Base-by-base conservation (phyloP, 2,888 invertebrate genomes). In the Sclerodermus sp. region DNA sequence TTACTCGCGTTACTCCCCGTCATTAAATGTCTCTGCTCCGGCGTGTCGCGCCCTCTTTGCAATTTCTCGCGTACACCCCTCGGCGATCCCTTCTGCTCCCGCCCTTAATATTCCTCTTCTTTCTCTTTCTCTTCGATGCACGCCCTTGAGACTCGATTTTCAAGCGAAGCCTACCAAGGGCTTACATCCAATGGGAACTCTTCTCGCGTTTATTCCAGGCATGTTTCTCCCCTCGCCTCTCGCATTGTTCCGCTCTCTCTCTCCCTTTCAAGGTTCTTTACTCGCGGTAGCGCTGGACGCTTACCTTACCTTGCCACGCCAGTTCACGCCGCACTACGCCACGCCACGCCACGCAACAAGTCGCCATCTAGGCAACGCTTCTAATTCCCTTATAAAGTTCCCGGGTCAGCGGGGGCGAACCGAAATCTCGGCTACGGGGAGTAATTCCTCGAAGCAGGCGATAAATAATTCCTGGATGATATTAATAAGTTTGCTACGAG, bases 101-200 rank as follows among this genome's bases (percentile, higher is more conserved):
- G 55, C 50, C 55, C 44, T 61, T 56, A 51, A 54, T 62, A 54
- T 60, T 65, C 46, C 54, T 48, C 51, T 51, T 56, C 57, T 58
- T 55, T 58, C 49, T 3, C 23, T 8, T n/a, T n/a, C n/a, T n/a
- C 51, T 50, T 49, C 56, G 45, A 42, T 45, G 53, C 62, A 64
- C 64, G 67, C 67, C 67, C 67, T 70, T 64, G 66, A 67, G 66
- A 64, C 65, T 68, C 64, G 57, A 66, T 67, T 58, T 53, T 54
- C 54, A 47, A 53, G 48, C 31, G 45, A 15, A 17, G 30, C 31
- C n/a, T n/a, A n/a, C n/a, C n/a, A n/a, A n/a, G n/a, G n/a, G n/a
- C n/a, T n/a, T n/a, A n/a, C n/a, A n/a, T 53, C 65, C 67, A 72
- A 68, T 64, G 40, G 62, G 59, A 53, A 65, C 55, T 47, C 52